Conservation (phyloP, 2,113 vertebrate genomes). For the Chunga burmeisteri region DNA sequence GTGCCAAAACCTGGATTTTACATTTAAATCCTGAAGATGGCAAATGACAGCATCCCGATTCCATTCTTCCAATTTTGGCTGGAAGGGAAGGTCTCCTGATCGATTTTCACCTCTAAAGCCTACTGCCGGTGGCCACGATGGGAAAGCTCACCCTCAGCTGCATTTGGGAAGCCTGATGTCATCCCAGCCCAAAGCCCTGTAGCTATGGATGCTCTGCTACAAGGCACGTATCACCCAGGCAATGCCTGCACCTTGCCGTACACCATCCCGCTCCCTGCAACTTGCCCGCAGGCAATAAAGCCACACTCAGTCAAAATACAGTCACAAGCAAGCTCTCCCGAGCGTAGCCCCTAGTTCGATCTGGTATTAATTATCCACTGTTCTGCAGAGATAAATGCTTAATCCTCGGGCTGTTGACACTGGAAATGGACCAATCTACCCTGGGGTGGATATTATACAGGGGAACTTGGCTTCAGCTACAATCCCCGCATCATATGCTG, state of each 20-base stretch:
- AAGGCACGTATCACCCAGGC: not conserved
- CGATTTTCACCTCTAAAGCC: not conserved
- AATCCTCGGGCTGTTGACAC: slow-evolving; percentile 68
- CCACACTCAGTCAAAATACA: not conserved
- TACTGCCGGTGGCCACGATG: fast-evolving
- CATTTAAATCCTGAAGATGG: not conserved
- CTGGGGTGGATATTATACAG: slow-evolving; percentile 35
- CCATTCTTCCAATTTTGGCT: not conserved
- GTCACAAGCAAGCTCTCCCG: not conserved
- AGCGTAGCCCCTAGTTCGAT: not conserved
- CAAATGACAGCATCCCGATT: not conserved
- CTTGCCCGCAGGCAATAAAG: not conserved
- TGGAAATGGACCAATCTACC: slow-evolving; percentile 63
- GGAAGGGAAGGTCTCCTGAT: not conserved
- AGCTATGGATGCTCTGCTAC: not conserved
- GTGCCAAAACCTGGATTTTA: slow-evolving; percentile 11
- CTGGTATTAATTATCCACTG: slow-evolving; percentile 67
- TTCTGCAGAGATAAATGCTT: slow-evolving; percentile 66
- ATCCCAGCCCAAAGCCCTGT: not conserved
- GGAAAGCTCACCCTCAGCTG: not conserved
- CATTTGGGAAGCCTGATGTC: not conserved
- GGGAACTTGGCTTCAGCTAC: slow-evolving; percentile 45
- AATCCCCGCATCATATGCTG: slow-evolving; percentile 27
- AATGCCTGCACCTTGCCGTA: not conserved
- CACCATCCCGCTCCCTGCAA: not conserved